A percentile compares a stretch with the other conserved stretches of the same genome.
phyloP scores from a whole-genome alignment of 1,140 invertebrate species.

The Zaprionus camerounensis region DNA sequence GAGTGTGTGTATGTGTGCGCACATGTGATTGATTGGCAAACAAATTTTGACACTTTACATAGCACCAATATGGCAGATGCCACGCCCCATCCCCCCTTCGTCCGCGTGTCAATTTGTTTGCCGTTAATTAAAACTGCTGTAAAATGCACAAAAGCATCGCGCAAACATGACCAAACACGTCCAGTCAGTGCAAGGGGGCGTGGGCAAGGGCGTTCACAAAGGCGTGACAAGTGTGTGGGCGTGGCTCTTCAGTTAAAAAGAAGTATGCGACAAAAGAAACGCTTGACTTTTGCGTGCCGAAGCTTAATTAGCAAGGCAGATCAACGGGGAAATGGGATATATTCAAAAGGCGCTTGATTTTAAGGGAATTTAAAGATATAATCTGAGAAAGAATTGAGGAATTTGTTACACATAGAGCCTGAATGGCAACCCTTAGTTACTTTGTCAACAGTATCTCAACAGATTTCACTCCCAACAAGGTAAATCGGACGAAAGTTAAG shows the following conservation, averaged over 20 bases:
- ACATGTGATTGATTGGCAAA: constrained; percentile 79
- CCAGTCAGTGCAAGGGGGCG: constrained; percentile 27
- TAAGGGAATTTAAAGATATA: no score
- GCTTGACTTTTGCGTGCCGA: neutral
- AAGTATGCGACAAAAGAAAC: neutral
- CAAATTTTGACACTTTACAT: constrained; percentile 80
- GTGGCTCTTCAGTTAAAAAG: neutral
- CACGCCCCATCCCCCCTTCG: constrained; percentile 1
- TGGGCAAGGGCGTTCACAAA: constrained; percentile 13
- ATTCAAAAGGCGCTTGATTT: neutral
- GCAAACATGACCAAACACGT: constrained; percentile 55
- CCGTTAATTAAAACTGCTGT: constrained; percentile 79
- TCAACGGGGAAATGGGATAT: neutral
- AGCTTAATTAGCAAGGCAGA: constrained; percentile 1
- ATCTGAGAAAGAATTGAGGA: no score
- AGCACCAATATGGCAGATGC: constrained; percentile 27
- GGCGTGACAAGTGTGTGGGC: neutral
- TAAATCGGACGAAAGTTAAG: no score
- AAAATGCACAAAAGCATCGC: constrained; percentile 78
- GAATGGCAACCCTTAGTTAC: neutral
- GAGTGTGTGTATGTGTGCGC: constrained; percentile 25
- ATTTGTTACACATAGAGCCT: no score
- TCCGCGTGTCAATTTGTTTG: constrained; percentile 67
- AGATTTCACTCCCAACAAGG: no score
- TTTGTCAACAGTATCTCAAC: no score